A percentile compares a stretch with the other conserved stretches of the same genome.
phyloP scores from a whole-genome alignment of 2,797 vertebrate species.

The Cirrhinus mrigala region DNA sequence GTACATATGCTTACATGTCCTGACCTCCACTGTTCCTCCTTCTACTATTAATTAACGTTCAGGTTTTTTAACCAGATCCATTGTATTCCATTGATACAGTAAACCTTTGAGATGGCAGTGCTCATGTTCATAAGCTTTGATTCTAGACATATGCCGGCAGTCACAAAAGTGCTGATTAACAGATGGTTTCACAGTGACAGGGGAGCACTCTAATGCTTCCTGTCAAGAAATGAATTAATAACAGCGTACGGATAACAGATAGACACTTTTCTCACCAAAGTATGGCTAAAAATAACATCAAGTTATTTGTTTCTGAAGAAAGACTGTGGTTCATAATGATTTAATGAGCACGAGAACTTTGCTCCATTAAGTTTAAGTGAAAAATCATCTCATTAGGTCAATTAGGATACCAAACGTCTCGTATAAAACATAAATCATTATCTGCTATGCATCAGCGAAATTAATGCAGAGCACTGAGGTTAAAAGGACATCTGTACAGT shows the following conservation, averaged over 20 bases:
- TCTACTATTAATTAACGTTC: background rate
- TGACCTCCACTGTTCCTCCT: background rate
- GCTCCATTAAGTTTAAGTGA: slow-evolving; percentile 43
- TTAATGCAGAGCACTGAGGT: background rate
- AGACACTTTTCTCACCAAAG: slow-evolving; percentile 53
- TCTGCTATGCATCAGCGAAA: slow-evolving; percentile 22
- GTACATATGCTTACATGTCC: background rate
- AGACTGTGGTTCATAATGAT: slow-evolving; percentile 33
- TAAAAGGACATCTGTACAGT: background rate
- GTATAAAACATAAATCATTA: slow-evolving; percentile 24
- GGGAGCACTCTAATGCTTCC: slow-evolving; percentile 54
- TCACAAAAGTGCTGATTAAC: slow-evolving; percentile 66
- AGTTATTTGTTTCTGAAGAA: slow-evolving; percentile 37
- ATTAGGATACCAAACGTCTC: slow-evolving; percentile 11
- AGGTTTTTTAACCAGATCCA: slow-evolving; percentile 16
- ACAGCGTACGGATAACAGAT: slow-evolving; percentile 45
- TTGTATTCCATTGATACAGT: slow-evolving; percentile 70
- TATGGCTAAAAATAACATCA: slow-evolving; percentile 47
- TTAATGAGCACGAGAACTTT: slow-evolving; percentile 23
- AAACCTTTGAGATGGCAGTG: slow-evolving; percentile 56
- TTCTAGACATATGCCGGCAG: slow-evolving; percentile 64
- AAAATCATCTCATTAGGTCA: slow-evolving; percentile 43
- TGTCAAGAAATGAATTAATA: slow-evolving; percentile 67
- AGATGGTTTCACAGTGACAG: slow-evolving; percentile 61
- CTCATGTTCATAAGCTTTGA: slow-evolving; percentile 63